Percentiles rank a stretch among this genome's conserved stretches.
Evolutionary conservation across 2,888 invertebrate genomes (phyloP).

Genomic region (Trissoscelio sp.): DNA sequence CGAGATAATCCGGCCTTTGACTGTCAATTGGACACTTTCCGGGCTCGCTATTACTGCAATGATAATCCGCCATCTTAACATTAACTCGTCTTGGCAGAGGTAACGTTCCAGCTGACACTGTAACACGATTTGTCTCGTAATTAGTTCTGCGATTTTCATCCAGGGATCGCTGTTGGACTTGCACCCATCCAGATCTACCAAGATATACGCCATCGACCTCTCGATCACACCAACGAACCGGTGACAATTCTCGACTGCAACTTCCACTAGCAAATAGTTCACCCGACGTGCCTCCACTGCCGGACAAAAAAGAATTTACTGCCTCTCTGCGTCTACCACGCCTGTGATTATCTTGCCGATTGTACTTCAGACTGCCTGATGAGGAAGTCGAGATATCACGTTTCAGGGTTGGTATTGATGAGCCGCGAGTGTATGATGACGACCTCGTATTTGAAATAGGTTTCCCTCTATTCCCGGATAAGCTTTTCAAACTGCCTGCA

Average conservation of each 20-base stretch:
- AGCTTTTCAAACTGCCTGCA: slow-evolving; percentile 75
- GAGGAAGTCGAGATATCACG: slow-evolving; percentile 75
- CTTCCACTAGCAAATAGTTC: slow-evolving; percentile 83
- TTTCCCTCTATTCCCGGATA: slow-evolving; percentile 77
- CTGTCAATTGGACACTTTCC: slow-evolving; percentile 77
- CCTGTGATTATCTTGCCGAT: slow-evolving; percentile 76
- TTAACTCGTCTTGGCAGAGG: slow-evolving; percentile 83
- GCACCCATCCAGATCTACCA: slow-evolving; percentile 85
- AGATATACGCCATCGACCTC: slow-evolving; percentile 86
- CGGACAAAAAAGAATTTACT: slow-evolving; percentile 79
- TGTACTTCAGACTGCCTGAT: slow-evolving; percentile 73
- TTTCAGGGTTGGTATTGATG: slow-evolving; percentile 77
- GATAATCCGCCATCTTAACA: slow-evolving; percentile 85
- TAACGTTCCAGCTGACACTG: slow-evolving; percentile 78
- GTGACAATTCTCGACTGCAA: slow-evolving; percentile 85
- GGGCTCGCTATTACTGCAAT: slow-evolving; percentile 82
- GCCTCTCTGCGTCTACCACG: slow-evolving; percentile 77
- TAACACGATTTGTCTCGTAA: slow-evolving; percentile 77
- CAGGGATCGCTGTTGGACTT: slow-evolving; percentile 85
- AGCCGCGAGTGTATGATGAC: slow-evolving; percentile 76
- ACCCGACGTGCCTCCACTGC: slow-evolving; percentile 83
- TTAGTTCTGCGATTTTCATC: slow-evolving; percentile 84
- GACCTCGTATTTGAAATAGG: slow-evolving; percentile 69
- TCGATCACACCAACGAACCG: slow-evolving; percentile 86
- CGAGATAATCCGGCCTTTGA: slow-evolving; percentile 79